These are phyloP conservation scores for Crenichthys baileyi DNA, from an alignment of 2,797 vertebrate species.

Conservation along the genomic window DNA sequence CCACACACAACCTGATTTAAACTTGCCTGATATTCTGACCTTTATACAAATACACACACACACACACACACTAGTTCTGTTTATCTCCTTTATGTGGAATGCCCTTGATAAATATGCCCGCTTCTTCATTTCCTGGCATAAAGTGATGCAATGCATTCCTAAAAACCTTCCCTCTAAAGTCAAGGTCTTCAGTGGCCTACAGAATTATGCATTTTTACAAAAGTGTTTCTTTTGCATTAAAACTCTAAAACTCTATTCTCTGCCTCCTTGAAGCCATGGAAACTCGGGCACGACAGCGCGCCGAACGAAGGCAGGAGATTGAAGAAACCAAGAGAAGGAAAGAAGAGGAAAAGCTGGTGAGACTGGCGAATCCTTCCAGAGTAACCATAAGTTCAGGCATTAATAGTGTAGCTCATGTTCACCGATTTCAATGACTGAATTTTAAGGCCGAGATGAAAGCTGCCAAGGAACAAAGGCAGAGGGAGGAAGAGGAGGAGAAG, in stretches of 20 bases:
- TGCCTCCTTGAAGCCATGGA: constrained; percentile 87
- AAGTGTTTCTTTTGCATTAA: neutral
- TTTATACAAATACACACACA: neutral
- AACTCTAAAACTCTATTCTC: constrained; percentile 10
- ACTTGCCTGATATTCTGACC: neutral
- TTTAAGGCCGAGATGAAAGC: constrained; percentile 87
- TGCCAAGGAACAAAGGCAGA: constrained; percentile 83
- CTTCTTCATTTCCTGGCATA: neutral
- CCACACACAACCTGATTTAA: neutral
- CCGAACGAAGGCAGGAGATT: constrained; percentile 83
- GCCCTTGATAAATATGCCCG: neutral
- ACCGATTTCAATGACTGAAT: neutral
- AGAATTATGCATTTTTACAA: neutral
- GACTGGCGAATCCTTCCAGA: constrained; percentile 16
- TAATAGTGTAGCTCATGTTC: neutral
- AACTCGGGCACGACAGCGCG: constrained; percentile 85
- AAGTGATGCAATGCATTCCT: neutral
- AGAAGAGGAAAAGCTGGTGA: constrained; percentile 91
- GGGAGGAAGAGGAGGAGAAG: constrained; percentile 86
- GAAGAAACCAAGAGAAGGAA: constrained; percentile 86
- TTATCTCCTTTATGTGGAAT: neutral
- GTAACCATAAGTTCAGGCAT: neutral
- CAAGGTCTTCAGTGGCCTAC: neutral
- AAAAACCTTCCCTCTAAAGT: neutral
- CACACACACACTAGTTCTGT: no score